Evolutionary conservation across 2,113 vertebrate genomes (phyloP).

Genomic region (Arizona elegans): DNA sequence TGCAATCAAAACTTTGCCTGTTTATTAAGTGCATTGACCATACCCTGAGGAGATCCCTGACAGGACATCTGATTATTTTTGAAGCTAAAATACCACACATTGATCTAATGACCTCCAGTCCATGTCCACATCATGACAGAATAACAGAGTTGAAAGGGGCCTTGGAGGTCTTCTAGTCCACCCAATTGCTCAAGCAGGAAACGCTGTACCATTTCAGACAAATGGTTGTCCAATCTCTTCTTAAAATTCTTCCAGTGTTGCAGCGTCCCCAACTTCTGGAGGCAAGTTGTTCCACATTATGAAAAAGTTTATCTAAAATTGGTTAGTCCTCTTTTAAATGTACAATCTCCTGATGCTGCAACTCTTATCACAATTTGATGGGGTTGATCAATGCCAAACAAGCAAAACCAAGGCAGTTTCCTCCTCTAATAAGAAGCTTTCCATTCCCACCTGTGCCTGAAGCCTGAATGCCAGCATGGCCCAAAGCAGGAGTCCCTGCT

Average conservation of each 20-base stretch:
- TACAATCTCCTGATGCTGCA: neutral
- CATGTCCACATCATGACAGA: too few species aligned
- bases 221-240: too few species aligned
- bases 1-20: neutral
- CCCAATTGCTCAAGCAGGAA: too few species aligned
- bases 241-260: too few species aligned
- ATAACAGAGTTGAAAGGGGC: too few species aligned
- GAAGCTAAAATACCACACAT: neutral
- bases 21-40: neutral
- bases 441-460: slow-evolving; percentile 29
- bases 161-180: too few species aligned
- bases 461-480: slow-evolving; percentile 67
- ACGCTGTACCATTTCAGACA: too few species aligned
- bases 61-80: neutral
- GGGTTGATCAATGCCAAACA: neutral
- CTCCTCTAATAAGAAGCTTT: slow-evolving; percentile 47
- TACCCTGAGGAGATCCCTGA: neutral
- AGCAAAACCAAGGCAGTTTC: neutral
- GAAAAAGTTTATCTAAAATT: neutral
- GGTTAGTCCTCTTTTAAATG: neutral
- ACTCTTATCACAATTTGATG: neutral
- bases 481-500: slow-evolving; percentile 84
- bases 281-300: too few species aligned
- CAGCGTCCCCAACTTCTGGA: too few species aligned
- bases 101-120: neutral